Evolutionary conservation across 2,113 vertebrate species (phyloP).

Genomic region (Trichechus manatus): DNA sequence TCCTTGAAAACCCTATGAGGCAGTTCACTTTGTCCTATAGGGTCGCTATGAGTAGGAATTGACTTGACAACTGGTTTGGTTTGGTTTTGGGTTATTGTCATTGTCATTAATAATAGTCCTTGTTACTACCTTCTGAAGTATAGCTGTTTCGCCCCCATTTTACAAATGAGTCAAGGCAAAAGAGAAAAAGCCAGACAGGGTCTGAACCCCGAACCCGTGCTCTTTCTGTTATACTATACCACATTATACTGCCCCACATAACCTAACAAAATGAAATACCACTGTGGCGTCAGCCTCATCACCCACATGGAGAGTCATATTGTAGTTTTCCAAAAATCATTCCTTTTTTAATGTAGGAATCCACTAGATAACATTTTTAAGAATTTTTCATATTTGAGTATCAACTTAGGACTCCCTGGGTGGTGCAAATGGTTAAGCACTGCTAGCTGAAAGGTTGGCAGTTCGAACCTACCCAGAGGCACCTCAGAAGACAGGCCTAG

Average conservation of each 20-base stretch:
- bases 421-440: background rate
- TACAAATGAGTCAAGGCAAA: background rate
- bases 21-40: no score
- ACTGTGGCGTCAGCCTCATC: slow-evolving; percentile 46
- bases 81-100: background rate
- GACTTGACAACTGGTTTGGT: no score
- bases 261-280: slow-evolving; percentile 22
- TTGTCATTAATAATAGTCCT: slow-evolving; percentile 48
- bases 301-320: background rate
- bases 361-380: slow-evolving; percentile 48
- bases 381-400: slow-evolving; percentile 34
- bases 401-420: background rate
- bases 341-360: slow-evolving; percentile 48
- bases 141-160: background rate
- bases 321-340: slow-evolving; percentile 50
- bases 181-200: background rate
- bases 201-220: background rate
- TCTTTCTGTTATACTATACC: slow-evolving; percentile 13
- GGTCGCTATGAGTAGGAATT: no score
- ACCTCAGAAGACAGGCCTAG: background rate
- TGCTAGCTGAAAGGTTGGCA: background rate
- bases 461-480: background rate
- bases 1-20: no score
- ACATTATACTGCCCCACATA: background rate
- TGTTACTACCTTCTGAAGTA: background rate